phyloP scores from a whole-genome alignment of 2,888 invertebrate genomes.

The Tinea trinotella region DNA sequence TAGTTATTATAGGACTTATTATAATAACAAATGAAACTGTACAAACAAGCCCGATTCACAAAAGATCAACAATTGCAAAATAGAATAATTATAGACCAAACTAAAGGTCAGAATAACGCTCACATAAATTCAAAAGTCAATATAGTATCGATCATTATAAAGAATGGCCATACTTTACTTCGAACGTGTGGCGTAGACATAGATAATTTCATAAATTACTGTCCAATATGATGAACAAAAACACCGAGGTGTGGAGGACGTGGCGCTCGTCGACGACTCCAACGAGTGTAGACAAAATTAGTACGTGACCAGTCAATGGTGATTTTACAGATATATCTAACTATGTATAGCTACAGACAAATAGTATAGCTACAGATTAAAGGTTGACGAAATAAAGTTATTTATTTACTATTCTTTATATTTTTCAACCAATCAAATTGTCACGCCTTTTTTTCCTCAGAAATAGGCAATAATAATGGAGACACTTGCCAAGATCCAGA shows the following conservation, averaged over 20 bases:
- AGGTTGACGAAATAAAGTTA: too few relatives aligned
- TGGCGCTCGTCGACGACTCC: not conserved
- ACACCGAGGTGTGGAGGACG: constrained; percentile 12
- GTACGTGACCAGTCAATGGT: constrained; percentile 20
- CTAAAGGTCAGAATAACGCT: constrained; percentile 7
- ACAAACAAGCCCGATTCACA: not conserved
- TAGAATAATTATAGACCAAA: not conserved
- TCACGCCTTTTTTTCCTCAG: too few relatives aligned
- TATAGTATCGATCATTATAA: not conserved
- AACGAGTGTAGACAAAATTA: constrained; percentile 17
- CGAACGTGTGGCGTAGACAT: constrained; percentile 9
- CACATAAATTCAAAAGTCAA: constrained; percentile 6
- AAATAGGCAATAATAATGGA: too few relatives aligned
- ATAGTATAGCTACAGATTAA: too few relatives aligned
- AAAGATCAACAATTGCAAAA: not conserved
- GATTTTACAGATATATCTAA: constrained; percentile 4
- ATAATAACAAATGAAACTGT: not conserved
- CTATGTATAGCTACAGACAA: not conserved
- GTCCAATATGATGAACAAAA: constrained; percentile 16
- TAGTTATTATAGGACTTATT: too few relatives aligned
- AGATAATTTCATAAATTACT: constrained; percentile 19
- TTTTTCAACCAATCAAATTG: too few relatives aligned
- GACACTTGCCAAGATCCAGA: too few relatives aligned
- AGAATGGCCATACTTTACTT: not conserved
- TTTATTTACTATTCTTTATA: too few relatives aligned